A percentile compares a stretch with the other conserved stretches of the same genome.
These are phyloP conservation scores for Temnothorax curvispinosus DNA, from an alignment of 1,140 invertebrate genomes.

Conservation along the genomic window DNA sequence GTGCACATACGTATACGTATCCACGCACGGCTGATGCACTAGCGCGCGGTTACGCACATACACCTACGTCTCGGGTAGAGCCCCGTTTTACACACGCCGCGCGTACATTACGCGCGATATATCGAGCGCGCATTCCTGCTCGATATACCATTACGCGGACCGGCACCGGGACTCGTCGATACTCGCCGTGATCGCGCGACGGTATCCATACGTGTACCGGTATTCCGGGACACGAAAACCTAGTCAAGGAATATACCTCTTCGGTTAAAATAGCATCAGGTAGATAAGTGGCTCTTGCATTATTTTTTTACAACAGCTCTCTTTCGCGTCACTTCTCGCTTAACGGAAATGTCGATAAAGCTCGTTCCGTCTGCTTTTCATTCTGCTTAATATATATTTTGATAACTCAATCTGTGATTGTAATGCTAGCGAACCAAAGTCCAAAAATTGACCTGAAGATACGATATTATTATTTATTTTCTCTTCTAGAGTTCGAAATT, in stretches of 20 bases:
- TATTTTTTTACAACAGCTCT: background rate
- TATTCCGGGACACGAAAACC: background rate
- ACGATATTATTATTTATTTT: background rate
- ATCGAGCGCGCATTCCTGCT: conserved; percentile 56
- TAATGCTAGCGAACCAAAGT: background rate
- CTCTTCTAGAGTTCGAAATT: background rate
- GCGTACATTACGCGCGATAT: conserved; percentile 47
- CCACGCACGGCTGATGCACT: conserved; percentile 20
- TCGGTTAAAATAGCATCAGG: conserved; percentile 1
- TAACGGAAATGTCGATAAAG: background rate
- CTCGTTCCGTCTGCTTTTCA: background rate
- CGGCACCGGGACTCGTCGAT: conserved; percentile 17
- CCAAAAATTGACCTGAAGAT: background rate
- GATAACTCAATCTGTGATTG: background rate
- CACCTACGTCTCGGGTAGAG: conserved; percentile 8
- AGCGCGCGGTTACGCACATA: conserved; percentile 29
- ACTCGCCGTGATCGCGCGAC: conserved; percentile 19
- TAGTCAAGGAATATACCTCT: background rate
- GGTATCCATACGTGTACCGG: background rate
- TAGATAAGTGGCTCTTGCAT: background rate
- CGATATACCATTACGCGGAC: conserved; percentile 18
- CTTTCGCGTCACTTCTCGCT: background rate
- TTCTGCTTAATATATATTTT: background rate
- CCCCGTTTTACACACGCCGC: conserved; percentile 41
- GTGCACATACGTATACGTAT: background rate